These are phyloP conservation scores for Pseudomyrmex sp. DNA, from an alignment of 1,140 invertebrate species.

Conservation along the genomic window DNA sequence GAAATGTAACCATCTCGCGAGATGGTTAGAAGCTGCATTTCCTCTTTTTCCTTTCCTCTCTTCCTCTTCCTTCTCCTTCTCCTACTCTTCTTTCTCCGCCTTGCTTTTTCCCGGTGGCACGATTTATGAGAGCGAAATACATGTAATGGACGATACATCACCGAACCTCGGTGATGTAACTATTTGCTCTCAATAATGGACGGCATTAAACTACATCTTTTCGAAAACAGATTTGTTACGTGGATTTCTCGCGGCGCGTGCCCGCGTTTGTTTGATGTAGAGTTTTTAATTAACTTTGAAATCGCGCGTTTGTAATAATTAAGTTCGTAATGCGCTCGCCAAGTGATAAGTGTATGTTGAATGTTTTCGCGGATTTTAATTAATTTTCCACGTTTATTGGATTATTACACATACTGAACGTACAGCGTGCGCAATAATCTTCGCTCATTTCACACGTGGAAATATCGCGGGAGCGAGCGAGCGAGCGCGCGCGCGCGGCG, in stretches of 20 bases:
- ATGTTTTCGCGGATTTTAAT: too few species aligned
- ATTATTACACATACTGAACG: too few species aligned
- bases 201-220: not conserved
- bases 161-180: not conserved
- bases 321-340: too few species aligned
- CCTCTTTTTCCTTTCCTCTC: too few species aligned
- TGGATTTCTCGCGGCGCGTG: too few species aligned
- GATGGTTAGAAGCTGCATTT: slow-evolving; percentile 9
- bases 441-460: slow-evolving; percentile 23
- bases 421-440: slow-evolving; percentile 1
- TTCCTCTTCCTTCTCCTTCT: not conserved
- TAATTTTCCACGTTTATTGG: too few species aligned
- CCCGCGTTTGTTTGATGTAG: too few species aligned
- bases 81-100: not conserved
- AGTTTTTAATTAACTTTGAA: too few species aligned
- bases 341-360: too few species aligned
- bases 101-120: not conserved
- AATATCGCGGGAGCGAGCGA: not conserved
- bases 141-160: not conserved
- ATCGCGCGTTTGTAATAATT: too few species aligned
- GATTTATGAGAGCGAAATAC: not conserved
- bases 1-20: slow-evolving; percentile 13
- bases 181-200: not conserved
- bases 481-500: too few species aligned
- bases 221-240: not conserved